Conservation (phyloP, 2,113 vertebrate genomes). For the Lasiurus cinereus region DNA sequence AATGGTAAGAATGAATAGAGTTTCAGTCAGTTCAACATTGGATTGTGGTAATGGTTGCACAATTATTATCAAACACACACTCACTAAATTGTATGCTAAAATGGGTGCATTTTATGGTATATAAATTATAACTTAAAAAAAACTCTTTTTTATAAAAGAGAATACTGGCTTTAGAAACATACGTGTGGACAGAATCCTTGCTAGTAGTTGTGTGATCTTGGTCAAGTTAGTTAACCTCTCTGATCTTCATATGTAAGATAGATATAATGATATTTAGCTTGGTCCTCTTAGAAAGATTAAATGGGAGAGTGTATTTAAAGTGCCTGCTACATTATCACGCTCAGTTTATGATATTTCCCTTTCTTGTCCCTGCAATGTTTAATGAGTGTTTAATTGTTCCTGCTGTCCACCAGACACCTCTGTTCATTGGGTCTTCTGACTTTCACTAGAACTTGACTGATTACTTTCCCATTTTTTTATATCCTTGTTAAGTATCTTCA, state of each 20-base stretch:
- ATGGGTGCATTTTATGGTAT: not conserved
- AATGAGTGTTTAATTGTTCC: not conserved
- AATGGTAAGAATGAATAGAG: not conserved
- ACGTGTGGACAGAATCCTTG: not conserved
- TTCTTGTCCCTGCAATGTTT: not conserved
- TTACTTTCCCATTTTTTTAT: not conserved
- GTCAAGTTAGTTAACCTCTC: not conserved
- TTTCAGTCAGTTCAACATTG: not conserved
- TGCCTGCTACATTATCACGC: not conserved
- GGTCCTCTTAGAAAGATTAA: not conserved
- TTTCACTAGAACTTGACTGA: not conserved
- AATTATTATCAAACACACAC: constrained; percentile 9
- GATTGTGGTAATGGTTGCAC: not conserved
- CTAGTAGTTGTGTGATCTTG: not conserved
- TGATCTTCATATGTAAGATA: not conserved
- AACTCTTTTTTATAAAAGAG: not conserved
- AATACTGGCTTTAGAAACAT: constrained; percentile 19
- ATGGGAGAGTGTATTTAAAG: not conserved
- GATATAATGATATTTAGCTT: not conserved
- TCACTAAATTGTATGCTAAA: not conserved
- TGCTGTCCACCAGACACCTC: not conserved
- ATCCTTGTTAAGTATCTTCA: not conserved
- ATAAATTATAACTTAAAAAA: not conserved
- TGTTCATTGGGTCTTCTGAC: not conserved
- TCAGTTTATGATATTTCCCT: not conserved